Evolutionary conservation across 2,797 vertebrate species (phyloP), one percentile per base, ranked within the genome.

Genomic region (Sphaeramia orbicularis): DNA sequence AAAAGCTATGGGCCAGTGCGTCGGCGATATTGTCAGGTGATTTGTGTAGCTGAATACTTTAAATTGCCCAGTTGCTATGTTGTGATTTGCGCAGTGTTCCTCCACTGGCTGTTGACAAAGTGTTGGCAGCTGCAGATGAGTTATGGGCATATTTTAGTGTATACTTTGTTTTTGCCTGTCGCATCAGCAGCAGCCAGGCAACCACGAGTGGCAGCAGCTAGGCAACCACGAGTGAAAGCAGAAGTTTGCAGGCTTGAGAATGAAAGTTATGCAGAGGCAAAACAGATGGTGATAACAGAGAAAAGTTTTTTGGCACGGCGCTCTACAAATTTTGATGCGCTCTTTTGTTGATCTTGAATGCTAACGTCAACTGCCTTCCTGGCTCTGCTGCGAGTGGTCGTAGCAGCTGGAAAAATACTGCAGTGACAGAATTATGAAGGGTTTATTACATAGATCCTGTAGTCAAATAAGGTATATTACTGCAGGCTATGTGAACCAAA

Each of bases 391-490:
- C 71, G 42, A 90, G 59, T 71, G 56, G 70, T 65, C 18, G 9
- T 16, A 81, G 80, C 90, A 92, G 90, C 90, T 93, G 90, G 84
- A 80, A 88, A 76, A 89, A 90, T 76, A 87, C 30, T 5, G 49
- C 58, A 45, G 47, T 74, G 76, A 85, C 62, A 63, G 78, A 74
- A 81, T 84, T 76, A 76, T 76, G 74, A 83, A 60, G 69, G 47
- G 30, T 83, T 90, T 83, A 80, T 77, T 81, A 77, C 70, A 66
- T 35, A 16, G 62, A 72, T 81, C 80, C 65, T 70, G 62, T 41
- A 48, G 53, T 51, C 60, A 77, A 71, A 81, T 21, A 41, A n/a
- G 53, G 21, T 11, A 10, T 15, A 54, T 71, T 16, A 70, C 68
- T 55, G 47, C 14, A 21, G 59, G 32, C 38, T 45, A 15, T 51